Conservation (phyloP, 2,888 invertebrate species). For the Eustalomyia histrio region DNA sequence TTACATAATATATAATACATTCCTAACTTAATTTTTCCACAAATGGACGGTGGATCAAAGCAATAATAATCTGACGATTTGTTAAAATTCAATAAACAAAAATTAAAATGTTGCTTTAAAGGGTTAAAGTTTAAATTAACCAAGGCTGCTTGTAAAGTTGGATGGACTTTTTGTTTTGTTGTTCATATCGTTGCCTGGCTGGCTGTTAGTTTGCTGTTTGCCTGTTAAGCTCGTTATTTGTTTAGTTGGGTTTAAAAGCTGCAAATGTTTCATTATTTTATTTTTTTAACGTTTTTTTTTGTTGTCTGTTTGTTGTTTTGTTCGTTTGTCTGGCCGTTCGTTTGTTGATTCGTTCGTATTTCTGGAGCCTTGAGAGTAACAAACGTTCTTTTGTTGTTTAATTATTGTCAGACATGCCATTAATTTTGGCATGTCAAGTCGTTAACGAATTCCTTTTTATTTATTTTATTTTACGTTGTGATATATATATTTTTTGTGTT, state of each 20-base stretch:
- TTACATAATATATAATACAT: too few relatives aligned
- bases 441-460: conserved; percentile 77
- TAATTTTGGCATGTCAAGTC: conserved; percentile 79
- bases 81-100: too few relatives aligned
- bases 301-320: conserved; percentile 13
- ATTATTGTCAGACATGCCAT: conserved; percentile 78
- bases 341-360: conserved; percentile 6
- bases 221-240: conserved; percentile 64
- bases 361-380: conserved; percentile 62
- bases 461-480: conserved; percentile 49
- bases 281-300: conserved; percentile 35
- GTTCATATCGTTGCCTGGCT: conserved; percentile 7
- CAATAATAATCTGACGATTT: too few relatives aligned
- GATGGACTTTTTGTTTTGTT: neutral
- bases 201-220: conserved; percentile 37
- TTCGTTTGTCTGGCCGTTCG: neutral
- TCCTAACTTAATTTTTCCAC: too few relatives aligned
- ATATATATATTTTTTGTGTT: conserved; percentile 50
- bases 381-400: conserved; percentile 73
- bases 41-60: too few relatives aligned
- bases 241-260: conserved; percentile 34
- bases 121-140: conserved; percentile 35
- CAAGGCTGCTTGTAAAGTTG: conserved; percentile 49
- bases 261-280: conserved; percentile 4
- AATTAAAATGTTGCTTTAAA: too few relatives aligned